Base-by-base conservation (phyloP, 2,797 vertebrate genomes). In the Gallinago solitaria region DNA sequence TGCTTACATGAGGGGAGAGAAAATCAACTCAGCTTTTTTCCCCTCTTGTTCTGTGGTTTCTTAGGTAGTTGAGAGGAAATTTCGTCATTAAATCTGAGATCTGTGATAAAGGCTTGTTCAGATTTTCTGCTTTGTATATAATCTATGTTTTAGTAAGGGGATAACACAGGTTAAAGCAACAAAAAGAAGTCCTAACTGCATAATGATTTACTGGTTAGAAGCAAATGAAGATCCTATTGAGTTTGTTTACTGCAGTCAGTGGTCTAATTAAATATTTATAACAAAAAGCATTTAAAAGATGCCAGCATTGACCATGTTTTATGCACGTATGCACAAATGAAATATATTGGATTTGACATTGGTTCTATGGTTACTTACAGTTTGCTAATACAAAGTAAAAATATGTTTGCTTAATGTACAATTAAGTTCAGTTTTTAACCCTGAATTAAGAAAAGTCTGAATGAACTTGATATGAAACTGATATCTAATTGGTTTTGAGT, bases 271-370 rank as follows among this genome's bases (percentile, higher is more conserved):
- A 97, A 78, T 95, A 97, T 95, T 97, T 91, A 96, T 93, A 89
- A 89, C 90, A 95, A 92, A 96, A 97, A 68, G 16, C 86, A 87
- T 96, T 97, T 95, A 91, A 96, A 86, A 85, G 87, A 86, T 97
- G 95, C 89, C 87, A 97, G 84, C 78, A 90, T 51, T 91, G 89
- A 79, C 87, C 14, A 12, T 59, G 43, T 95, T 97, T 97, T 96
- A 92, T 97, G 95, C 96, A 97, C 37, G 87, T 93, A 95, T 97
- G 97, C 98, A 78, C 95, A 98, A 65, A 20, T 96, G 96, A 97
- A 88, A 86, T 54, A 6, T 33, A 96, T 94, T 83, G 30, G 73
- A 96, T 83, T 69, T 96, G 95, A 96, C 93, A 59, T 9, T n/a
- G 78, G 13, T 94, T 93, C 83, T 96, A 12, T 87, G 89, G 64